These are phyloP conservation scores for Stegophylla sp. DNA, from an alignment of 2,888 invertebrate genomes.

Conservation along the genomic window DNA sequence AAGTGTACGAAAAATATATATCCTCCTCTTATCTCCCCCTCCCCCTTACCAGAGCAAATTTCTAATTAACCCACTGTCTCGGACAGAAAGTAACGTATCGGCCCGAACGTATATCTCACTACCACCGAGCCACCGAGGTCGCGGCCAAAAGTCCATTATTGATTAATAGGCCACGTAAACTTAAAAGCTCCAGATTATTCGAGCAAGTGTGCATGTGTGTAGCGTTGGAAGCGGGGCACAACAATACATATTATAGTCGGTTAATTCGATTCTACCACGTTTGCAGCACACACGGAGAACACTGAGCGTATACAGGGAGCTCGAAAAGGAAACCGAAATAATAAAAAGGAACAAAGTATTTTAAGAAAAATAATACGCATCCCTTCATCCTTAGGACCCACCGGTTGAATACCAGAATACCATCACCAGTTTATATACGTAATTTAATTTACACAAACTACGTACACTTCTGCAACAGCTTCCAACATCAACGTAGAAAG, in stretches of 20 bases:
- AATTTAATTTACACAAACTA: no score
- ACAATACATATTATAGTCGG: conserved; percentile 1
- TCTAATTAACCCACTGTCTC: no score
- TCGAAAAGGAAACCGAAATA: not conserved
- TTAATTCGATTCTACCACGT: not conserved
- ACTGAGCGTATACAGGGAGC: not conserved
- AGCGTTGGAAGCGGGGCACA: not conserved
- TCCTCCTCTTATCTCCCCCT: no score
- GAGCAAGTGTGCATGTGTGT: not conserved
- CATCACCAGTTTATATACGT: no score
- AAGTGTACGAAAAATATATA: no score
- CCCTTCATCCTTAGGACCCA: no score
- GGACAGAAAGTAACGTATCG: not conserved
- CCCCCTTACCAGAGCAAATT: no score
- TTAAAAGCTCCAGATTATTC: conserved; percentile 33
- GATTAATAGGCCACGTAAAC: conserved; percentile 26
- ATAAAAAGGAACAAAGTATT: no score
- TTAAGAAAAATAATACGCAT: no score
- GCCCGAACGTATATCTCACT: not conserved
- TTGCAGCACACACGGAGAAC: not conserved
- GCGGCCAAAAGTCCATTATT: conserved; percentile 4
- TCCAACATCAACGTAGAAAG: no score
- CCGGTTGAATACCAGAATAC: no score
- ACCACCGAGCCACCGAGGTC: not conserved
- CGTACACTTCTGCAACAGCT: no score